Evolutionary conservation across 2,888 invertebrate genomes (phyloP).

Genomic region (Heliconius ismenius): DNA sequence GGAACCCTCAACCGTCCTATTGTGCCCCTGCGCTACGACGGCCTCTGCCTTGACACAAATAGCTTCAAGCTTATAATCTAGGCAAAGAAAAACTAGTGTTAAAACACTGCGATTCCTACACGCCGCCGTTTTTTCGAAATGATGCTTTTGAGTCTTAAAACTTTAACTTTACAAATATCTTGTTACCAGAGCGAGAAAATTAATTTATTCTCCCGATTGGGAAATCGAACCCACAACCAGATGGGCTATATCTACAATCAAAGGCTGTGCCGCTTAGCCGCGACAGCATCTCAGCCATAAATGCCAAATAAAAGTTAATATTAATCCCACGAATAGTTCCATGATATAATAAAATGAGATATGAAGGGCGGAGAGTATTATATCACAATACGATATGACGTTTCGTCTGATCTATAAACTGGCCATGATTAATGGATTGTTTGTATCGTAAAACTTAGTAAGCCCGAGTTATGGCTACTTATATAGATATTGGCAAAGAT

Average conservation of each 20-base stretch:
- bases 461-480: slow-evolving; percentile 28
- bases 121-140: neutral
- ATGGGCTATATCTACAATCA: neutral
- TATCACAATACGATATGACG: slow-evolving; percentile 33
- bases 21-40: neutral
- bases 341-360: slow-evolving; percentile 28
- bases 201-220: neutral
- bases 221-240: neutral
- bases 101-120: too few species aligned
- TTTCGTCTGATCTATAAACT: slow-evolving; percentile 35
- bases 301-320: slow-evolving; percentile 27
- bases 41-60: neutral
- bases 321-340: slow-evolving; percentile 18
- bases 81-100: too few species aligned
- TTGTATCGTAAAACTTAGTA: slow-evolving; percentile 35
- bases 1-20: neutral
- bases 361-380: slow-evolving; percentile 22
- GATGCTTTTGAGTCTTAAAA: neutral
- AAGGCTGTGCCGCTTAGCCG: neutral
- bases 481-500: slow-evolving; percentile 22
- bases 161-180: neutral
- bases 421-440: slow-evolving; percentile 39
- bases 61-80: too few species aligned
- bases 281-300: neutral
- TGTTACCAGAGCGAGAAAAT: neutral